Conservation (phyloP, 64 coral and sea anemone genomes). For the Porites lutea region DNA sequence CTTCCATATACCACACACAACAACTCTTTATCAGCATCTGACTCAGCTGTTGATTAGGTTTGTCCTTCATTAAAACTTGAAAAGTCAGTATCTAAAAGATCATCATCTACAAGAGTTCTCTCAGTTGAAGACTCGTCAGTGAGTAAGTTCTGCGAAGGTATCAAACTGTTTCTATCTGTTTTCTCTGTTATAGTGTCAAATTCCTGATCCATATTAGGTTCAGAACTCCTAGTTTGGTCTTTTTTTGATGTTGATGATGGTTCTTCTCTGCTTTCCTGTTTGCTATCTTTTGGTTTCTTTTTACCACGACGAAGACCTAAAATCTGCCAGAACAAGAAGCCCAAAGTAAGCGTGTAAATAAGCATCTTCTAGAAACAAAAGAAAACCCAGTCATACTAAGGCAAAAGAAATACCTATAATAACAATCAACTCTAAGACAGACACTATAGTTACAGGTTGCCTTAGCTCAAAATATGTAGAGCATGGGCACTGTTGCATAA, state of each 20-base stretch:
- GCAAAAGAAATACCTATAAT: too few relatives aligned
- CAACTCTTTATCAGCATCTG: too few relatives aligned
- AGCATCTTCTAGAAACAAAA: too few relatives aligned
- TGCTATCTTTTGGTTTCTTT: constrained; percentile 36
- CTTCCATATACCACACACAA: too few relatives aligned
- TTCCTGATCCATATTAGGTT: background rate
- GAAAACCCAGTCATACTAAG: too few relatives aligned
- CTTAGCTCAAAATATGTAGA: too few relatives aligned
- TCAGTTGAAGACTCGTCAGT: constrained; percentile 51
- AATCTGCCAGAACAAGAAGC: constrained; percentile 55
- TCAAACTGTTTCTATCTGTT: constrained; percentile 12
- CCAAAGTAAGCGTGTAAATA: background rate
- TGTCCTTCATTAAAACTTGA: constrained; percentile 47
- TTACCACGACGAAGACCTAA: constrained; percentile 77
- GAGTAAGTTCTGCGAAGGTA: constrained; percentile 69
- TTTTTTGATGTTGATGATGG: constrained; percentile 5
- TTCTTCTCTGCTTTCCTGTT: background rate
- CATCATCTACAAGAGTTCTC: constrained; percentile 63
- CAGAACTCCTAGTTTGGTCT: constrained; percentile 17
- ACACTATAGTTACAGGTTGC: too few relatives aligned
- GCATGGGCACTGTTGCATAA: too few relatives aligned
- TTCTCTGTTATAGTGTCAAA: background rate
- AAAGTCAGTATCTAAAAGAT: constrained; percentile 65
- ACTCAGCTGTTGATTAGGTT: background rate
- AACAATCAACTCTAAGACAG: too few relatives aligned